Evolutionary conservation across 2,888 invertebrate genomes (phyloP), one percentile per base, ranked within the genome.

Genomic region (Scaptomyza flava): DNA sequence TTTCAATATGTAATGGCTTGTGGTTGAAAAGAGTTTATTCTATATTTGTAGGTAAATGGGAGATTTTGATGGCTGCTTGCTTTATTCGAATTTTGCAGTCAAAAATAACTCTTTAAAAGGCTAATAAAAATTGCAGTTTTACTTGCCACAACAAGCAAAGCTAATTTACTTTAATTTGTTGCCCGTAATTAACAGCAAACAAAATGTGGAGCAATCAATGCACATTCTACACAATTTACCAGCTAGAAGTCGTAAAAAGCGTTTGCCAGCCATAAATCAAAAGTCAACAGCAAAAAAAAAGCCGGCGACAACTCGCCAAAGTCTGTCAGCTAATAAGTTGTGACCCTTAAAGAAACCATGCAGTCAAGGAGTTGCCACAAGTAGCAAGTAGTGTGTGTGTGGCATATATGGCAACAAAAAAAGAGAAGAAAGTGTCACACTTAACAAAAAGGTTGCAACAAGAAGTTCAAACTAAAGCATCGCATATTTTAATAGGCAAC

Each of bases 131-230:
- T 12, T 6, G 9, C 48, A 60, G 56, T 30, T 75, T 74, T 66
- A 78, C 17, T 58, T 59, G 30, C 48, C 30, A 17, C 17, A 17
- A 42, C 50, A 47, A 60, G 42, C 6, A 7, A 4, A 45, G 43
- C 70, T 69, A 72, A 80, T 67, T 77, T 70, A 70, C 51, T 65
- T 20, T 65, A 77, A 68, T 77, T 80, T 70, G 20, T 64, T 60
- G 65, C 53, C 1, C 47, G 23, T 60, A 73, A 80, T 80, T 80
- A 77, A 68, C 38, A 42, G 50, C 51, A 54, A 36, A 38, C 48
- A 51, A 63, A 62, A 68, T 58, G 69, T 74, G 56, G 41, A 62
- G 58, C 72, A 72, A 77, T 79, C 70, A 73, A 69, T 65, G 64
- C 47, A 74, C 54, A 57, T 63, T 73, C 68, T 0, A 17, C n/a